phyloP scores from a whole-genome alignment of 1,140 invertebrate species.

The Drosophila triauraria region DNA sequence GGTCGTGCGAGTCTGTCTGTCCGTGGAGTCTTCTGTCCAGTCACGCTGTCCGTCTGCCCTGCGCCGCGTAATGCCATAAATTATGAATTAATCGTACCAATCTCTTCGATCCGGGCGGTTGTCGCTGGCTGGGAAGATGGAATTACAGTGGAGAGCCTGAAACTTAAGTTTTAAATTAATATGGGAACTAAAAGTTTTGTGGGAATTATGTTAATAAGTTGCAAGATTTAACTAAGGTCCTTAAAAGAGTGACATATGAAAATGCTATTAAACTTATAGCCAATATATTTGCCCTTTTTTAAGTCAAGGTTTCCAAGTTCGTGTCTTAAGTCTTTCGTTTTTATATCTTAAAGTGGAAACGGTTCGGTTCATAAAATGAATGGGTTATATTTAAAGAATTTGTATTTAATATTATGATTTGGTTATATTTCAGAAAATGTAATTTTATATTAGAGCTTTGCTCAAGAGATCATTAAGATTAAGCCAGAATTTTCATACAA shows the following conservation, averaged over 20 bases:
- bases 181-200: neutral
- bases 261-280: neutral
- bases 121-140: neutral
- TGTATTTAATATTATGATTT: no score
- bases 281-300: no score
- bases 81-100: constrained; percentile 35
- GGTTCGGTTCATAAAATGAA: rapidly evolving
- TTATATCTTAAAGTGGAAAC: neutral
- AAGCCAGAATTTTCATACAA: no score
- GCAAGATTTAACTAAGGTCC: neutral
- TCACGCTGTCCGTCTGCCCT: constrained; percentile 9
- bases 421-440: rapidly evolving
- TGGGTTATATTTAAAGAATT: no score
- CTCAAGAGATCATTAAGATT: no score
- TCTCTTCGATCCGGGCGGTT: constrained; percentile 9
- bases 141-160: neutral
- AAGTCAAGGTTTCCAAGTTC: constrained; percentile 1
- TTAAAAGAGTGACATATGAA: neutral
- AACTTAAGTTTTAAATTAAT: neutral
- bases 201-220: neutral
- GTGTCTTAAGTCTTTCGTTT: constrained; percentile 49
- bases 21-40: constrained; percentile 1
- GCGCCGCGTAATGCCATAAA: constrained; percentile 29
- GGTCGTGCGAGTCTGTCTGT: constrained; percentile 19
- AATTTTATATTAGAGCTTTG: no score